Evolutionary conservation across 2,797 vertebrate genomes (phyloP), one percentile per base, ranked within the genome.

Genomic region (Poeciliopsis paucimaculata): DNA sequence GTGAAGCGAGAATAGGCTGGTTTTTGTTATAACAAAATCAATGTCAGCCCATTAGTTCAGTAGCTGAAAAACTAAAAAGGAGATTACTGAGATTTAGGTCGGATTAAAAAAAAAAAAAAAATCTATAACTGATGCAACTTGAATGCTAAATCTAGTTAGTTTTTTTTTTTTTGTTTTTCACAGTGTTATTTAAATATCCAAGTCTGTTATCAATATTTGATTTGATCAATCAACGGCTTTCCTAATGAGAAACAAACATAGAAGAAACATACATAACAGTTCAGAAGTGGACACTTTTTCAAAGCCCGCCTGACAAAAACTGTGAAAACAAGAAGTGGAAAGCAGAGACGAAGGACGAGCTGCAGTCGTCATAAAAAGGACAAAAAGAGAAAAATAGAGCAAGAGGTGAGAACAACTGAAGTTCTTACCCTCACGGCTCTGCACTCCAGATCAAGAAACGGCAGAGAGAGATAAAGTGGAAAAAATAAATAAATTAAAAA

Each of bases 361-460:
- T 31, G 13, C 39, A 75, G 73, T 43, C 23, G 13, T 13, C 47
- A n/a, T n/a, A 11, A 70, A 51, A 74, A 80, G 77, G 28, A 82
- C 66, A 82, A 60, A 7, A 73, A 43, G 64, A 16, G 41, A 53
- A 74, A 55, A 55, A 80, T 45, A 62, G 34, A 85, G 82, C 34
- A 83, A 92, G 85, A 92, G 82, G 84, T 90, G 68, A 84, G 77
- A 89, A 89, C 80, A 81, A 74, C 85, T 36, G 41, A 90, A 77
- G 78, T 87, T 78, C 92, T 92, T 93, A 94, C 91, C 91, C 87
- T 62, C 43, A 82, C 88, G 85, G 78, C 62, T 73, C 64, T 66
- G 39, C 47, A 70, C 81, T 88, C 80, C 84, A 74, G 72, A 89
- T 39, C 55, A 20, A 78, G 60, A 78, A 81, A 82, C 39, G 1